Evolutionary conservation across 1,140 invertebrate genomes (phyloP).

Genomic region (Diplogasteroides magnus): DNA sequence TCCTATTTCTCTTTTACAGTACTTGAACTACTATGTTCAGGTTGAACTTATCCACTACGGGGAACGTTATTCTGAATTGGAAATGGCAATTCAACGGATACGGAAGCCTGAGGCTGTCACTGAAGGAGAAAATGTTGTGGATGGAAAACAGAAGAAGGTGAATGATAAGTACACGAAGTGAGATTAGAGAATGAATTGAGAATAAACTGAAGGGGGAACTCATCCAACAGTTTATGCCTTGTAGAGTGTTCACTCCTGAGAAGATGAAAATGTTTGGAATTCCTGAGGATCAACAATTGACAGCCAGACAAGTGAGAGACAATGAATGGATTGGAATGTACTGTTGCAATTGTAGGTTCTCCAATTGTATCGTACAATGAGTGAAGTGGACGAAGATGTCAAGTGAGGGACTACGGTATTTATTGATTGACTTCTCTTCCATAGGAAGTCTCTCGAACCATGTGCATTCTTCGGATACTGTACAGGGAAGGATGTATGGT

Average conservation of each 20-base stretch:
- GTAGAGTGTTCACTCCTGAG: constrained; percentile 51
- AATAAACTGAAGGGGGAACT: constrained; percentile 10
- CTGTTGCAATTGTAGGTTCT: neutral
- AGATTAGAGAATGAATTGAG: constrained; percentile 1
- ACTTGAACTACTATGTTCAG: constrained; percentile 1
- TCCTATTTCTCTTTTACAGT: neutral
- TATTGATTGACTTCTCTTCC: constrained; percentile 11
- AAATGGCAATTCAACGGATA: constrained; percentile 41
- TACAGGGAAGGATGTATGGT: constrained; percentile 38
- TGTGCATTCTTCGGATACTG: constrained; percentile 45
- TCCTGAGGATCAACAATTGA: constrained; percentile 51
- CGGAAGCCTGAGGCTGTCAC: constrained; percentile 3
- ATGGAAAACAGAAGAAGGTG: neutral
- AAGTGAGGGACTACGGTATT: no score
- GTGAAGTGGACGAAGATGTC: constrained; percentile 38
- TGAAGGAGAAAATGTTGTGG: neutral
- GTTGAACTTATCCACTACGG: constrained; percentile 50
- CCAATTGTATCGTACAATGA: constrained; percentile 43
- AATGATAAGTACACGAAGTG: neutral
- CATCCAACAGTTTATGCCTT: constrained; percentile 46
- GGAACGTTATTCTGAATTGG: constrained; percentile 53
- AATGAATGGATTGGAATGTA: neutral
- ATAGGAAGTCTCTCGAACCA: constrained; percentile 48
- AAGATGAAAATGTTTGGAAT: constrained; percentile 54
- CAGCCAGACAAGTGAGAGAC: constrained; percentile 48